Base-by-base conservation (phyloP, 2,113 vertebrate species). In the Lonchura striata region DNA sequence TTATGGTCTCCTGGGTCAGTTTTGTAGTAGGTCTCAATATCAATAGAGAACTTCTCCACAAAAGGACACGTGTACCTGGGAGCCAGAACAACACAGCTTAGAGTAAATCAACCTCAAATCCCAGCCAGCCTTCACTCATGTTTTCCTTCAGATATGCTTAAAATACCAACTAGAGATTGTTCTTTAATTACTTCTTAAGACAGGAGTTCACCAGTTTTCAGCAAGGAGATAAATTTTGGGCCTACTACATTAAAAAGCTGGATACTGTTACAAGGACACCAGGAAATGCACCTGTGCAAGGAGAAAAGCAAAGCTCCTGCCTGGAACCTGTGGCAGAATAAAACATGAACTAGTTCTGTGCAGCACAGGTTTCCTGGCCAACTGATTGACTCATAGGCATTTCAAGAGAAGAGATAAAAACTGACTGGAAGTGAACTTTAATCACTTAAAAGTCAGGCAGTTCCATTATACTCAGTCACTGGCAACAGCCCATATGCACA, bases 41-140 rank as follows among this genome's bases (percentile, higher is more conserved):
- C 99, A 41, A 99, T 99, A 87, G 99, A 99, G 97, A 99, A 99
- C 96, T 99, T 99, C 97, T 99, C 99, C 96, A 99, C 99, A 88
- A 99, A 99, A 54, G 99, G 99, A 92, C 99, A 99, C 1, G 99
- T 99, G 95, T 99, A 99, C 96, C 99, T 99, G 98, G 13, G 93
- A 76, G 70, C 3, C 30, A 82, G 59, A 49, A 91, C 59, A 57
- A 81, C 1, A 46, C 21, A 78, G 77, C 90, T 74, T 21, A 25
- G 49, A 77, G 56, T 24, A 90, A 93, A 82, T 41, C 72, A 75
- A 35, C 31, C 63, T 30, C 56, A 71, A 86, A 93, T 44, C 88
- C 76, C 68, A 86, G 79, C n/a, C 76, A 83, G 75, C 65, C 53
- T 63, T 68, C 37, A 24, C n/a, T 83, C 53, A 1, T 10, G 31